Percentiles rank a stretch among this genome's conserved stretches.
These are phyloP conservation scores for Pipistrellus nathusii DNA, from an alignment of 2,797 vertebrate species.

Conservation along the genomic window DNA sequence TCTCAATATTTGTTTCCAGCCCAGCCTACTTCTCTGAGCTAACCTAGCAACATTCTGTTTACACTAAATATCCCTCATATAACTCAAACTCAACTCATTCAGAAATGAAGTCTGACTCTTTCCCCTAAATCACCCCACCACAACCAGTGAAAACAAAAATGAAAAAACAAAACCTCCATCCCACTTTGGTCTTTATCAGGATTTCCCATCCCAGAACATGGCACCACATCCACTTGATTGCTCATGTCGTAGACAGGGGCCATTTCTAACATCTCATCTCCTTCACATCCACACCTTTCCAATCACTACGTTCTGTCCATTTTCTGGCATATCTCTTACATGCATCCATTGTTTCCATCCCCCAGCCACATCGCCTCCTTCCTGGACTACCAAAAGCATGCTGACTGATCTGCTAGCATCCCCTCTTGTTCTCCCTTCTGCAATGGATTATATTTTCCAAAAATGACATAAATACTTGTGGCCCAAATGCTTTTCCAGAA, in stretches of 20 bases:
- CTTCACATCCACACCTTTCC: not conserved
- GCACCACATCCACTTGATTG: not conserved
- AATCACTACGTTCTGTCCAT: not conserved
- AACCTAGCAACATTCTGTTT: constrained; percentile 14
- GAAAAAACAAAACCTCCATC: not conserved
- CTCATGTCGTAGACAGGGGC: not conserved
- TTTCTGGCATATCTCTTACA: not conserved
- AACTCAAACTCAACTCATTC: not conserved
- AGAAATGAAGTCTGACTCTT: constrained; percentile 27
- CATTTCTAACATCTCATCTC: not conserved
- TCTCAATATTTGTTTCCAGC: constrained; percentile 14
- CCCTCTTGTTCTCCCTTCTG: not conserved
- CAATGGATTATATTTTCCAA: not conserved
- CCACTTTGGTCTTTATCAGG: not conserved
- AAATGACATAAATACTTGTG: not conserved
- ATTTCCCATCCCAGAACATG: not conserved
- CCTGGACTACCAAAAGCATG: not conserved
- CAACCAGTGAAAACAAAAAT: constrained; percentile 8
- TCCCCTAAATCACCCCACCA: not conserved
- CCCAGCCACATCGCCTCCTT: not conserved
- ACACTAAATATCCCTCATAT: not conserved
- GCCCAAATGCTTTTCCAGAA: constrained; percentile 36
- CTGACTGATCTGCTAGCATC: not conserved
- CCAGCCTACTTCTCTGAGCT: not conserved
- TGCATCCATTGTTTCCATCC: not conserved